phyloP scores from a whole-genome alignment of 2,113 vertebrate species.

The Tricholaema leucomelas region DNA sequence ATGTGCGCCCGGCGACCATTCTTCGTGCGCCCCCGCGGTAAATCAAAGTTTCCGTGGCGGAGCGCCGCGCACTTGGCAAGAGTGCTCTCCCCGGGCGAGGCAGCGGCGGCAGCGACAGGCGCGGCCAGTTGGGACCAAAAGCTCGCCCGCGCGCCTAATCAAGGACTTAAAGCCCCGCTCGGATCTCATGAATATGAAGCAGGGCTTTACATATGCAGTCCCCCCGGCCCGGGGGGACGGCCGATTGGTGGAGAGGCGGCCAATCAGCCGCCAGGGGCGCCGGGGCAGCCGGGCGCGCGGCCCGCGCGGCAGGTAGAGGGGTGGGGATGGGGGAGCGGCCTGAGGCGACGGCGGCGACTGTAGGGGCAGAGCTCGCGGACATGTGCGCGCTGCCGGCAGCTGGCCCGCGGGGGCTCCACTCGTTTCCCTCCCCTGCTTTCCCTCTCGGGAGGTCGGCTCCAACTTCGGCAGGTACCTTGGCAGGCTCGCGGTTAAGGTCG shows the following conservation, averaged over 20 bases:
- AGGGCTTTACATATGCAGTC: constrained; percentile 91
- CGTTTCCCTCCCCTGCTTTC: no score
- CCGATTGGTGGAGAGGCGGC: constrained; percentile 86
- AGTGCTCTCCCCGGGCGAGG: constrained; percentile 81
- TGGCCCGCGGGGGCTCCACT: not conserved
- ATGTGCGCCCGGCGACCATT: constrained; percentile 93
- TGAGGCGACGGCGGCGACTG: constrained; percentile 33
- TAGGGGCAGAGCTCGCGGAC: not conserved
- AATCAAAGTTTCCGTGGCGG: constrained; percentile 91
- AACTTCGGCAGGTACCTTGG: constrained; percentile 43
- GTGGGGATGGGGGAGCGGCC: constrained; percentile 57
- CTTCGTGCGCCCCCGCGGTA: constrained; percentile 86
- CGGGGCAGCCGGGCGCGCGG: constrained; percentile 73
- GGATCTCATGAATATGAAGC: constrained; percentile 99
- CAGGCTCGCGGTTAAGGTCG: constrained; percentile 18
- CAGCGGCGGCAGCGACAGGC: constrained; percentile 70
- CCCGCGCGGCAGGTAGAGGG: constrained; percentile 75
- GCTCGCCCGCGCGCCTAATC: constrained; percentile 95
- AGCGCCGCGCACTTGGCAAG: constrained; percentile 87
- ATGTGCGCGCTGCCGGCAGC: not conserved
- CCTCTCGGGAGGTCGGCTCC: not conserved
- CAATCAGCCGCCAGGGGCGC: constrained; percentile 85
- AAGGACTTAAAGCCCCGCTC: constrained; percentile 98
- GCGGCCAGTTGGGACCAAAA: constrained; percentile 92
- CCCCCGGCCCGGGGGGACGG: constrained; percentile 78